A percentile compares a stretch with the other conserved stretches of the same genome.
Conservation (phyloP, 2,888 invertebrate genomes). For the Syritta pipiens region DNA sequence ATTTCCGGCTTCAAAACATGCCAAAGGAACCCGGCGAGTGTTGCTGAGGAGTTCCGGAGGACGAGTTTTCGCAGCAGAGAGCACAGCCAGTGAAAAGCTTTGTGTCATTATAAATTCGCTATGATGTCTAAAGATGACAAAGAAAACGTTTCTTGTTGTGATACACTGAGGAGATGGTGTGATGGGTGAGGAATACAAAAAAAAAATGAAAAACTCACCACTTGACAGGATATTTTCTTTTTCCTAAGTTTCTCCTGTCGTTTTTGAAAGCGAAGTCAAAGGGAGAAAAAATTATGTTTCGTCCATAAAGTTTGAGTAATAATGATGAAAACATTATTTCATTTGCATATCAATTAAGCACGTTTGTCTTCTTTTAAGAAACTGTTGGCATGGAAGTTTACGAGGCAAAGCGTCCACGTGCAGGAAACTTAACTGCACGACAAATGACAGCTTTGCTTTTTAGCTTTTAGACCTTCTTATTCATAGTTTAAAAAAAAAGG, state of each 20-base stretch:
- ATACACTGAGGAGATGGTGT: conserved; percentile 4
- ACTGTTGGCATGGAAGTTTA: neutral
- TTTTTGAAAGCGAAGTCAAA: neutral
- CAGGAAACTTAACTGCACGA: neutral
- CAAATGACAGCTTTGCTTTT: neutral
- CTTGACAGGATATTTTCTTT: conserved; percentile 32
- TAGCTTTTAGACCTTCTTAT: neutral
- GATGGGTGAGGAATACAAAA: conserved; percentile 28
- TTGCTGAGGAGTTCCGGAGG: conserved; percentile 15
- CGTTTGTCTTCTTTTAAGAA: conserved; percentile 20
- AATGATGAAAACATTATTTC: conserved; percentile 26
- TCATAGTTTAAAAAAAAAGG: too few relatives aligned
- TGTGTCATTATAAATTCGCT: conserved; percentile 47
- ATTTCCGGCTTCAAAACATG: conserved; percentile 52
- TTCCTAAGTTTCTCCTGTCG: neutral
- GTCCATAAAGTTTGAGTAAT: conserved; percentile 23
- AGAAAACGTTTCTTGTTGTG: conserved; percentile 16
- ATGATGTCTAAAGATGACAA: conserved; percentile 49
- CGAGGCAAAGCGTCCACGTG: neutral
- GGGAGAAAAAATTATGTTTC: too few relatives aligned
- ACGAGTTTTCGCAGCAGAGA: conserved; percentile 5
- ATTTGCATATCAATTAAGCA: conserved; percentile 52
- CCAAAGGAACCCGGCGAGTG: conserved; percentile 9
- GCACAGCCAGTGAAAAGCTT: conserved; percentile 1
- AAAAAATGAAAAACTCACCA: conserved; percentile 11